phyloP scores from a whole-genome alignment of 2,797 vertebrate genomes.

The Scomberomorus guttatus region DNA sequence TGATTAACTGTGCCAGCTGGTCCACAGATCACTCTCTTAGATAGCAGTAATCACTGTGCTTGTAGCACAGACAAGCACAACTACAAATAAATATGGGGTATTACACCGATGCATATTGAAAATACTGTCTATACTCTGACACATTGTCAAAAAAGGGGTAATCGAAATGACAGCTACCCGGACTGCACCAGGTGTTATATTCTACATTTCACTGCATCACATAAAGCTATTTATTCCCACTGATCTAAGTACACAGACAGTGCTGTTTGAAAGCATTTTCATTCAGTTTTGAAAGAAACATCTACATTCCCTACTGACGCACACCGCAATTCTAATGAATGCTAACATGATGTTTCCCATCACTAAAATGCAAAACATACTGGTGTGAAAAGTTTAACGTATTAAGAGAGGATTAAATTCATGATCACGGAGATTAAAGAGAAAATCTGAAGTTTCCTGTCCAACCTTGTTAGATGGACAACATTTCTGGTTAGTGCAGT shows the following conservation, averaged over 20 bases:
- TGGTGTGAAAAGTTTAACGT: conserved; percentile 31
- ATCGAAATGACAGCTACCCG: conserved; percentile 15
- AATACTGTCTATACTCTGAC: conserved; percentile 16
- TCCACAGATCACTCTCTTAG: conserved; percentile 70
- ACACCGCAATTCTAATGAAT: conserved; percentile 19
- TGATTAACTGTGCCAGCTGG: conserved; percentile 78
- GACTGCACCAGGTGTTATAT: conserved; percentile 24
- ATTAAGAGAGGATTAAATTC: conserved; percentile 33
- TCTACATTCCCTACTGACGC: neutral
- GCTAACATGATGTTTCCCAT: conserved; percentile 5
- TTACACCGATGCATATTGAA: conserved; percentile 31
- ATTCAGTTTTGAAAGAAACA: conserved; percentile 10
- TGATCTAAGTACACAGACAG: neutral
- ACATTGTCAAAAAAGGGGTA: conserved; percentile 19
- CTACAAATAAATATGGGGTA: conserved; percentile 42
- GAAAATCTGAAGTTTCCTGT: conserved; percentile 28
- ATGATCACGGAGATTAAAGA: conserved; percentile 39
- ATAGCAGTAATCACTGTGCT: conserved; percentile 68
- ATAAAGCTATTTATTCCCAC: conserved; percentile 1
- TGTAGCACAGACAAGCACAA: conserved; percentile 42
- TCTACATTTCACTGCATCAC: neutral
- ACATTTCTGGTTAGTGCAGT: conserved; percentile 35
- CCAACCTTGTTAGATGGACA: neutral
- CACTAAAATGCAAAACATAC: conserved; percentile 23
- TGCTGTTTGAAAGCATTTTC: neutral